Base-by-base conservation (phyloP, 1,140 invertebrate species). In the Hyphantria cunea region DNA sequence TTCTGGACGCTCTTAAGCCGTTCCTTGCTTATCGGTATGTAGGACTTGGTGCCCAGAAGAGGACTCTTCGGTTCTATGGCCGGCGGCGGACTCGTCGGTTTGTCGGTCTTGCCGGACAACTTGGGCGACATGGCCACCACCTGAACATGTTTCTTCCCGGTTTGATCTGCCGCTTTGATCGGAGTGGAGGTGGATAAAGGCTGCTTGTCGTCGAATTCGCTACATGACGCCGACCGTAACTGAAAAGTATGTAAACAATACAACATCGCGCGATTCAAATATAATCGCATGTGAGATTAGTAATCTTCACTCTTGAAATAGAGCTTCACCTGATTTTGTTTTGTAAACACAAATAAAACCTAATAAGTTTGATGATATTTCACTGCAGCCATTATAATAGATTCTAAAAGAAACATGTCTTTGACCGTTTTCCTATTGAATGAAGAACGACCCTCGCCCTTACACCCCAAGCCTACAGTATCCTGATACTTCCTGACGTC, bases 141-240 rank as follows among this genome's bases (percentile, higher is more conserved):
- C 33, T 84, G 82, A n/a, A 70, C 91, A 25, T 78, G 78, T 32
- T 75, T 63, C 59, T 73, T 74, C 3, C 2, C 37, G 2, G 37
- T 7, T 39, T 33, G 47, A 47, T 66, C 65, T 7, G 76, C 72
- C 12, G 66, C 68, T 63, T 89, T 90, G 12, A 90, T 76, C 0
- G 90, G 88, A 7, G 88, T 91, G 3, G 90, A 91, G 12, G 88
- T 87, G 0, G 81, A 87, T 45, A 90, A 67, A 44, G 89, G 90
- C 54, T 68, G 70, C 49, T 76, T 78, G 6, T 72, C 74, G 32
- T 76, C 75, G 15, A 73, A 70, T 53, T 86, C 85, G 7, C 70
- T 66, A 54, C 73, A 64, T 25, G 76, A 74, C 17, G 58, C 76
- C 58, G 62, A 17, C 31, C 76, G 78, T 14, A 75, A 66, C 80